Evolutionary conservation across 2,888 invertebrate species (phyloP).

Genomic region (Agrochola lychnidis): DNA sequence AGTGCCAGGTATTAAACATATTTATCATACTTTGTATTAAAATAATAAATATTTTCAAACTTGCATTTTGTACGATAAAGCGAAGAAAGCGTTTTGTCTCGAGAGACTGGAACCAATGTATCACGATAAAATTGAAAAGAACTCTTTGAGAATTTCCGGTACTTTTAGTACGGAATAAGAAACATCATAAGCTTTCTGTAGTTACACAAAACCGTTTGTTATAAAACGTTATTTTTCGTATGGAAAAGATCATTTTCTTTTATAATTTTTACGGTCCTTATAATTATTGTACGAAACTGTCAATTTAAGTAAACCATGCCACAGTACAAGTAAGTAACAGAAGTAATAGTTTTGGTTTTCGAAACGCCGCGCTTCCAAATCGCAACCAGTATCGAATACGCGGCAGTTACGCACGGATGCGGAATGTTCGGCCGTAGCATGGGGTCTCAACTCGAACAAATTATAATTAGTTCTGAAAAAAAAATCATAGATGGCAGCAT

Average conservation of each 20-base stretch:
- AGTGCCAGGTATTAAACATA: conserved; percentile 79
- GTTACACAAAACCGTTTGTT: not conserved
- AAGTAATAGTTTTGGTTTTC: too few relatives aligned
- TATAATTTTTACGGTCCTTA: not conserved
- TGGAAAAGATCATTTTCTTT: not conserved
- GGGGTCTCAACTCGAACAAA: too few relatives aligned
- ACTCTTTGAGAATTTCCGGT: conserved; percentile 14
- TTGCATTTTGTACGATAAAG: conserved; percentile 29
- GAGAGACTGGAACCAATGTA: conserved; percentile 6
- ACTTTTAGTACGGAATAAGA: not conserved
- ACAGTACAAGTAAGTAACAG: too few relatives aligned
- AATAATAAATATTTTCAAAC: conserved; percentile 55
- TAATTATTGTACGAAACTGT: too few relatives aligned
- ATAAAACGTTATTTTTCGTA: not conserved
- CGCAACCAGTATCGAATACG: too few relatives aligned
- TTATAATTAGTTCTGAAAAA: too few relatives aligned
- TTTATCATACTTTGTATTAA: conserved; percentile 61
- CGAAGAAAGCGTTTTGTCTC: conserved; percentile 15
- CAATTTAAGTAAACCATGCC: too few relatives aligned
- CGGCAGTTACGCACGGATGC: too few relatives aligned
- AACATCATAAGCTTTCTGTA: not conserved
- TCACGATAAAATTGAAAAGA: conserved; percentile 36
- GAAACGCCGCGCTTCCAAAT: too few relatives aligned
- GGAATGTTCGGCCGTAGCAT: too few relatives aligned
- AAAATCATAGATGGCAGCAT: too few relatives aligned